These are phyloP conservation scores for Calameuta pallipes DNA, from an alignment of 2,888 invertebrate genomes.

Conservation along the genomic window DNA sequence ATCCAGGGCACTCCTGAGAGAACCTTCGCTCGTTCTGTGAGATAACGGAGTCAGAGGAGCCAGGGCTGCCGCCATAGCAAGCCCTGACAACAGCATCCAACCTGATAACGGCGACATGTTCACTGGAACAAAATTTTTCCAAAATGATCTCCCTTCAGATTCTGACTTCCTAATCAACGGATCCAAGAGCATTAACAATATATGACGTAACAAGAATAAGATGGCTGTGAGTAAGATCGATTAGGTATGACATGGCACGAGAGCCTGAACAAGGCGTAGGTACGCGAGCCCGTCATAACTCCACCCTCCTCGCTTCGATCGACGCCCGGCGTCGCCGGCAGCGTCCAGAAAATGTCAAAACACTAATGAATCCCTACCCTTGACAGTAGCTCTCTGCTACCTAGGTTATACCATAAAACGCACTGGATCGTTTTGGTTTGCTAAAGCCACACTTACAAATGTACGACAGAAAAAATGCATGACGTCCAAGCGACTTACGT, in stretches of 20 bases:
- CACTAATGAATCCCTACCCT: not conserved
- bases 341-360: not conserved
- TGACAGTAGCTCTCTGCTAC: not conserved
- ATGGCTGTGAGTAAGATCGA: not conserved
- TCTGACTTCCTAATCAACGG: not conserved
- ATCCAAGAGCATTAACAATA: not conserved
- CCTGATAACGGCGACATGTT: slow-evolving; percentile 32
- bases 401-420: no score
- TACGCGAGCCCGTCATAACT: not conserved
- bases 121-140: slow-evolving; percentile 11
- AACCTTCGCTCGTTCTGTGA: slow-evolving; percentile 57
- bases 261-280: not conserved
- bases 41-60: slow-evolving; percentile 34
- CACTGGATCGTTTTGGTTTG: not conserved
- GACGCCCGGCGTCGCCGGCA: not conserved
- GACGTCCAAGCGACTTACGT: slow-evolving; percentile 27
- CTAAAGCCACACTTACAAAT: not conserved
- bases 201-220: not conserved
- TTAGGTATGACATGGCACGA: not conserved
- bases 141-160: not conserved
- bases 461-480: not conserved
- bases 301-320: not conserved
- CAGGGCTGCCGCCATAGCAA: slow-evolving; percentile 26
- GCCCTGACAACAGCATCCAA: slow-evolving; percentile 35
- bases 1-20: slow-evolving; percentile 65